Base-by-base conservation (phyloP, 2,113 vertebrate genomes). In the Vicugna pacos region DNA sequence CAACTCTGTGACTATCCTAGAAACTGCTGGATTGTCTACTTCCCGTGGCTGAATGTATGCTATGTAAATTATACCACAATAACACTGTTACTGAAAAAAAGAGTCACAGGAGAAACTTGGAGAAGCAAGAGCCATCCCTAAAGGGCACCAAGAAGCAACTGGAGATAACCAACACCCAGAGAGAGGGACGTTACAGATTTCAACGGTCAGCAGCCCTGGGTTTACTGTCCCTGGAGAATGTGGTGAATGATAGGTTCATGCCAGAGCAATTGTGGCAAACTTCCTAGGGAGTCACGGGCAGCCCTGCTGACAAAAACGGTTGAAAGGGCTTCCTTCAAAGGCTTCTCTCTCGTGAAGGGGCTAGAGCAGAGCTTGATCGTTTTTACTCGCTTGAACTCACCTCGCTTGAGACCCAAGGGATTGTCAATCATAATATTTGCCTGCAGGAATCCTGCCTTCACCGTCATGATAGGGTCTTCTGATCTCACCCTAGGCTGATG, bases 341-440 rank as follows among this genome's bases (percentile, higher is more conserved):
- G 12, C 0, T 64, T 56, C 6, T 50, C 30, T 94, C 38, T 94
- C 26, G 67, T 54, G 13, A 95, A 80, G 75, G 65, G 82, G n/a
- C 42, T 38, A 15, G 4, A 52, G n/a, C 20, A 75, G 35, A 46
- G 50, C 65, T 52, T 50, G 3, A 16, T 70, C 54, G 73, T 54
- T 69, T 52, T 5, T 17, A 56, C 88, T 38, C 35, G 91, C 46
- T 95, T 80, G 64, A n/a, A 86, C 28, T 75, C 70, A 14, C 5
- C 38, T 76, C 22, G 22, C 50, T 46, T 32, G 54, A 93, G 73
- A 30, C 52, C 32, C 32, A 95, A 92, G 48, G 22, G 79, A 89
- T 82, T 82, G 65, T 91, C 77, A 85, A 77, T 89, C 95, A 86
- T 92, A 58, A 77, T 19, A 86, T 93, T 69, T 96, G 95, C 76